A percentile compares a stretch with the other conserved stretches of the same genome.
These are phyloP conservation scores for Anoplius nigerrimus DNA, from an alignment of 2,888 invertebrate genomes.

Conservation along the genomic window DNA sequence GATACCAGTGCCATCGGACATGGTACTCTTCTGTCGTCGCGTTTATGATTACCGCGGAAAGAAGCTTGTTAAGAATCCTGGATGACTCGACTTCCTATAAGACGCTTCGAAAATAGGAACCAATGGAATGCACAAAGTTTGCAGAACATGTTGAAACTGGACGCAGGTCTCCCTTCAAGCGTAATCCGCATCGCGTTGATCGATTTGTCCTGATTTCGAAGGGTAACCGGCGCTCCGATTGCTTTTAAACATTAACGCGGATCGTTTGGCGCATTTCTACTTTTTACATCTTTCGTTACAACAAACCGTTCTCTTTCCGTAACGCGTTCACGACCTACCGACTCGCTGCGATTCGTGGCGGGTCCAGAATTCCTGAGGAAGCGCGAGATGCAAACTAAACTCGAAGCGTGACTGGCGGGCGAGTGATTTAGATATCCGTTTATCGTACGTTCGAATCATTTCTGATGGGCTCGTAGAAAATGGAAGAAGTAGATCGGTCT, in stretches of 20 bases:
- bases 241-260: background rate
- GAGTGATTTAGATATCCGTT: too few species aligned
- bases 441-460: too few species aligned
- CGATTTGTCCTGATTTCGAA: slow-evolving; percentile 44
- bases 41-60: slow-evolving; percentile 97
- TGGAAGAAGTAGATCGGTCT: too few species aligned
- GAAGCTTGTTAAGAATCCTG: slow-evolving; percentile 74
- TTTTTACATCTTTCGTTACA: background rate
- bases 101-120: slow-evolving; percentile 59
- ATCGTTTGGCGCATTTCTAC: slow-evolving; percentile 2
- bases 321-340: too few species aligned
- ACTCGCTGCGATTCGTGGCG: too few species aligned
- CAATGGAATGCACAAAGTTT: slow-evolving; percentile 65
- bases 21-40: slow-evolving; percentile 95
- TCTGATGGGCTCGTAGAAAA: too few species aligned
- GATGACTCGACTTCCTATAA: slow-evolving; percentile 72
- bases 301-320: too few species aligned
- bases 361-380: too few species aligned
- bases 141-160: slow-evolving; percentile 62
- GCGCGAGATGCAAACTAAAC: too few species aligned
- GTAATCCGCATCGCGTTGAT: slow-evolving; percentile 40
- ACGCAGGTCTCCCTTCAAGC: slow-evolving; percentile 65
- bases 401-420: too few species aligned
- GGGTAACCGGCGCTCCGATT: background rate
- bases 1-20: slow-evolving; percentile 84